Conservation (phyloP, 2,888 invertebrate genomes). For the Drosophila anomalata region DNA sequence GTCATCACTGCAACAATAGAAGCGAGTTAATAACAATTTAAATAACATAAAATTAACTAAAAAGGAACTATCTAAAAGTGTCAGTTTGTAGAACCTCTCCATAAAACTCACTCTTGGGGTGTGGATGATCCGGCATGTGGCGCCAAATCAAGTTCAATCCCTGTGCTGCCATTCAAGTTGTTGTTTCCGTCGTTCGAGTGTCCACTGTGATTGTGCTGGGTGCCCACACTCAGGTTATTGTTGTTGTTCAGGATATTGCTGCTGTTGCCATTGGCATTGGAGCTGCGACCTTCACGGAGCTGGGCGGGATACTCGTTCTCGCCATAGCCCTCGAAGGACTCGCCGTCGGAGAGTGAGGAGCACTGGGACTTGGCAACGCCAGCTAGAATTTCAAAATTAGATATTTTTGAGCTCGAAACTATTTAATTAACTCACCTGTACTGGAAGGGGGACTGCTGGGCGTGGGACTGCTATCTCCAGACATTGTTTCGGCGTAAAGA, state of each 20-base stretch:
- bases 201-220: constrained; percentile 64
- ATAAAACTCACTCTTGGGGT: constrained; percentile 71
- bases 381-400: constrained; percentile 21
- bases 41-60: background rate
- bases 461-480: constrained; percentile 82
- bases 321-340: constrained; percentile 92
- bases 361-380: constrained; percentile 84
- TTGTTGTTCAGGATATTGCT: constrained; percentile 27
- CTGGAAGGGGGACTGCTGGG: constrained; percentile 83
- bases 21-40: constrained; percentile 42
- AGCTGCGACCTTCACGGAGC: constrained; percentile 31
- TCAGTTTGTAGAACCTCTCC: background rate
- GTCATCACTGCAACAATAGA: constrained; percentile 84
- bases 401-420: background rate
- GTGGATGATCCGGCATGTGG: constrained; percentile 81
- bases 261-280: constrained; percentile 36
- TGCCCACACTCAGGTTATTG: constrained; percentile 44
- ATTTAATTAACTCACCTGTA: constrained; percentile 74
- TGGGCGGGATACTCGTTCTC: constrained; percentile 84
- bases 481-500: constrained; percentile 75
- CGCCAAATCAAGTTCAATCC: constrained; percentile 83
- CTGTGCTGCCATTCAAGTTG: constrained; percentile 74
- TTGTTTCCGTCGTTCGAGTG: constrained; percentile 77
- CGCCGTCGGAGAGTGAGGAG: constrained; percentile 89
- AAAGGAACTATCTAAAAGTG: background rate